Evolutionary conservation across 2,113 vertebrate species (phyloP), one percentile per base, ranked within the genome.

Genomic region (Dipodomys ordii): DNA sequence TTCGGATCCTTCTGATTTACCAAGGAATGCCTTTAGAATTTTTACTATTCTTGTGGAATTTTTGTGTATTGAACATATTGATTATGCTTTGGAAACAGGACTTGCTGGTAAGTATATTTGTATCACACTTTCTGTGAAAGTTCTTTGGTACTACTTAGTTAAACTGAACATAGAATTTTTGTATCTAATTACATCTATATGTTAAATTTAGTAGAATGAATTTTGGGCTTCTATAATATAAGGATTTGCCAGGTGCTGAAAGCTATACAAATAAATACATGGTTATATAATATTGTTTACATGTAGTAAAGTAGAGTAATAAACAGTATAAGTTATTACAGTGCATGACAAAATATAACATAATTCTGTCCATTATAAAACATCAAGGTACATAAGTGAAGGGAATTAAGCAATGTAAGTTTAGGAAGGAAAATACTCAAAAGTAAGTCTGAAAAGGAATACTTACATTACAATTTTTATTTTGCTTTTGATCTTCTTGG

Each of bases 71-170:
- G 99, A 99, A 16, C 99, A 99, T 98, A 99, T 99, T 80, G 99
- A 99, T 98, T 99, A 99, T 92, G 99, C 99, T 90, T 98, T 99
- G 96, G 99, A 99, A 98, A 99, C 99, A 84, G 99, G 99, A 95
- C 99, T 99, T 90, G 99, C 99, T 98, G 99, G 99, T 99, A 98
- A 95, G 97, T 97, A n/a, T 67, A 72, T 6, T 32, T 96, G 4
- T 95, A 2, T 91, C 94, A 71, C 3, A 86, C 68, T 93, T 95
- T 82, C 22, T 87, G 23, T 93, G 89, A 83, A 91, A 87, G 85
- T 88, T 1, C 19, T 89, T 93, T 93, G 53, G 39, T 83, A 35
- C 25, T 91, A 32, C 7, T 88, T 88, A 39, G 23, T 84, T 96
- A 77, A 93, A 83, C 22, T 80, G 57, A 73, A 30, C 25, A 3